phyloP scores from a whole-genome alignment of 2,113 vertebrate species.

The Protobothrops mucrosquamatus region DNA sequence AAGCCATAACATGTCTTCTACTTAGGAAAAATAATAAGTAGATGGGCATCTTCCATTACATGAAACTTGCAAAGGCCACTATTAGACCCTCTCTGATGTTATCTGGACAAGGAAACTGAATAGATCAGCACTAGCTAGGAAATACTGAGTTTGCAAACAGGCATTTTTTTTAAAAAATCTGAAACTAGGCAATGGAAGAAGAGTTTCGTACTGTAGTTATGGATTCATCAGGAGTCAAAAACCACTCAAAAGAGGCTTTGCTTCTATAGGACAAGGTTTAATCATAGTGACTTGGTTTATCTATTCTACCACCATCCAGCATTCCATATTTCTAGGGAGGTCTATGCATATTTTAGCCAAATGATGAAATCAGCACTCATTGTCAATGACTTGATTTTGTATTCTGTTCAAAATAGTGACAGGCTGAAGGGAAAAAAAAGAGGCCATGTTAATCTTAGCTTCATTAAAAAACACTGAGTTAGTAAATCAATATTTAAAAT shows the following conservation, averaged over 20 bases:
- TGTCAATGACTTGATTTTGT: background rate
- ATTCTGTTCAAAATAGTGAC: slow-evolving; percentile 5
- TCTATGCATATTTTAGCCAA: background rate
- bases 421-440: background rate
- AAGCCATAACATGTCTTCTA: background rate
- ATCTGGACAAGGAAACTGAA: background rate
- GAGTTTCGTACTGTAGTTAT: background rate
- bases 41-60: background rate
- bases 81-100: background rate
- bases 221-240: background rate
- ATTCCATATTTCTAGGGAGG: background rate
- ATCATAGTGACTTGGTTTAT: background rate
- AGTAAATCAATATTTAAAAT: slow-evolving; percentile 25
- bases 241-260: background rate
- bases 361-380: slow-evolving; percentile 5
- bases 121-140: background rate
- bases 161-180: background rate
- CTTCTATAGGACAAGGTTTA: background rate
- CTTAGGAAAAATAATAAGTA: background rate
- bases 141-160: background rate
- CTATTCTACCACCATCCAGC: background rate
- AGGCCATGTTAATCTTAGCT: slow-evolving; percentile 19
- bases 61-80: background rate
- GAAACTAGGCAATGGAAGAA: background rate
- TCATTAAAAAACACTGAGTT: slow-evolving; percentile 34